These are phyloP conservation scores for Amia ocellicauda DNA, from an alignment of 2,113 vertebrate species.

Conservation along the genomic window DNA sequence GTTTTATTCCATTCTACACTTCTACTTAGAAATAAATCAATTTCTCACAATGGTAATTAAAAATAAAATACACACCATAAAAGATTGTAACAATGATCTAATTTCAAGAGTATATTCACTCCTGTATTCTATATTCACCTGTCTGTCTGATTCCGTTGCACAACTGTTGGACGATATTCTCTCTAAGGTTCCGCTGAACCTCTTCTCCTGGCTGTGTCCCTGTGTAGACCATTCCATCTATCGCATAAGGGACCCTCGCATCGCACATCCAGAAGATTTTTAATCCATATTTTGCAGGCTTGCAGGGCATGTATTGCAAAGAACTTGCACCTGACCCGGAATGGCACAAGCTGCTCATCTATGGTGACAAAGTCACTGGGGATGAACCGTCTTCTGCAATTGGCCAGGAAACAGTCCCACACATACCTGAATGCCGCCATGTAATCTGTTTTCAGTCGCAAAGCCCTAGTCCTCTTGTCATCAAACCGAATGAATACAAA, in stretches of 20 bases:
- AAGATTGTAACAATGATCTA: no score
- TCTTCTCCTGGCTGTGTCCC: constrained; percentile 23
- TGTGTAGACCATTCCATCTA: constrained; percentile 10
- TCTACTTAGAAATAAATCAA: constrained; percentile 17
- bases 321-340: constrained; percentile 22
- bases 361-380: constrained; percentile 25
- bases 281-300: constrained; percentile 19
- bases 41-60: background rate
- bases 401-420: constrained; percentile 20
- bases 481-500: constrained; percentile 14
- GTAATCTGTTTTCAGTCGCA: constrained; percentile 10
- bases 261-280: constrained; percentile 19
- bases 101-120: no score
- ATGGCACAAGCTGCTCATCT: constrained; percentile 32
- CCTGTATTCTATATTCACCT: constrained; percentile 18
- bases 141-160: constrained; percentile 20
- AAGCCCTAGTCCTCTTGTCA: constrained; percentile 17
- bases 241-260: background rate
- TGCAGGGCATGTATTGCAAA: constrained; percentile 24
- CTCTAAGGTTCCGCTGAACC: constrained; percentile 15
- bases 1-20: constrained; percentile 20
- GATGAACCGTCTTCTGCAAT: constrained; percentile 23
- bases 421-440: constrained; percentile 18
- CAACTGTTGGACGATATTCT: constrained; percentile 25
- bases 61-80: background rate